These are phyloP conservation scores for Drosophila fulvimacula DNA, from an alignment of 2,888 invertebrate genomes.

Conservation along the genomic window DNA sequence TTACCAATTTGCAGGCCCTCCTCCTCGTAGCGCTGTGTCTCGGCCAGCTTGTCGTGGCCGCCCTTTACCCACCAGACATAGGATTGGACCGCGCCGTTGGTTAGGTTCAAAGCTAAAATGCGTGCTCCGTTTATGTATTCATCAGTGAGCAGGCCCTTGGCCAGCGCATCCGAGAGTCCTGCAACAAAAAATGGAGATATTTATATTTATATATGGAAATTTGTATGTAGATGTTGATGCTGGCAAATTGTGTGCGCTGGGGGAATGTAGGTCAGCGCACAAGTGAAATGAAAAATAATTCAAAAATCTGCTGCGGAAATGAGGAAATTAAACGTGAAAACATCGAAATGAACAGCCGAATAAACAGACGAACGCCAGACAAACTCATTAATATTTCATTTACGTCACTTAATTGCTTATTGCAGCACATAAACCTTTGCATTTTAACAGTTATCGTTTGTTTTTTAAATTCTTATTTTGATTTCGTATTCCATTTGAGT, in stretches of 20 bases:
- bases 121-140: constrained; percentile 87
- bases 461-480: background rate
- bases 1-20: constrained; percentile 87
- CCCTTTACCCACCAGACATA: constrained; percentile 87
- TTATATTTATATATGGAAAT: constrained; percentile 5
- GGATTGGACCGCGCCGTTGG: constrained; percentile 87
- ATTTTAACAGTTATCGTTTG: constrained; percentile 14
- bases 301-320: constrained; percentile 26
- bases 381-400: constrained; percentile 34
- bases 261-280: constrained; percentile 44
- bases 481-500: background rate
- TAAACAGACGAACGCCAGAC: constrained; percentile 4
- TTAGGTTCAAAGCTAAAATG: constrained; percentile 87
- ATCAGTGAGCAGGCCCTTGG: constrained; percentile 89
- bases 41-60: constrained; percentile 80
- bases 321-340: constrained; percentile 55
- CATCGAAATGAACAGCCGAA: background rate
- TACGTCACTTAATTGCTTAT: constrained; percentile 29
- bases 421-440: constrained; percentile 12
- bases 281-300: constrained; percentile 22
- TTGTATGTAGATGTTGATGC: constrained; percentile 8
- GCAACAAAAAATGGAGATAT: constrained; percentile 12
- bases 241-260: background rate
- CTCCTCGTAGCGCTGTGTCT: constrained; percentile 86
- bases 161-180: constrained; percentile 91